Conservation (phyloP, 2,113 vertebrate genomes). For the Sorex fumeus region DNA sequence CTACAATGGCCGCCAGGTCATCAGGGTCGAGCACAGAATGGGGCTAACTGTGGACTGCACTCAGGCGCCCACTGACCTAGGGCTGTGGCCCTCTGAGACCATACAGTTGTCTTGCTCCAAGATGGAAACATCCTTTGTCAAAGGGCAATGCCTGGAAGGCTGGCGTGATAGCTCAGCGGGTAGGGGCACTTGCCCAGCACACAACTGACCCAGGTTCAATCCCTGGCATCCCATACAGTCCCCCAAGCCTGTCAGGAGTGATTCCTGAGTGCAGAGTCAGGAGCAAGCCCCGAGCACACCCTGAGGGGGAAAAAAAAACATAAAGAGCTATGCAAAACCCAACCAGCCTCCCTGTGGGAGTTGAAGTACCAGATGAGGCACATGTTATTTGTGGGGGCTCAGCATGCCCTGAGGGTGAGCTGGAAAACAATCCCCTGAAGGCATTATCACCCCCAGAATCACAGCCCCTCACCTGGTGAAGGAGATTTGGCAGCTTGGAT, state of each 20-base stretch:
- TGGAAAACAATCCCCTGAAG: not conserved
- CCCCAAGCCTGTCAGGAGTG: no score
- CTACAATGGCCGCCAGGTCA: not conserved
- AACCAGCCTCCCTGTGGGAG: not conserved
- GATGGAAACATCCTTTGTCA: not conserved
- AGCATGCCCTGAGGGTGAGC: not conserved
- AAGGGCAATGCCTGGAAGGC: not conserved
- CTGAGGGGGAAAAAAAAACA: no score
- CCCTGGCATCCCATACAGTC: no score
- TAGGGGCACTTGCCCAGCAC: no score
- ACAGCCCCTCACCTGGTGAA: constrained; percentile 12
- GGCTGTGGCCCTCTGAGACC: not conserved
- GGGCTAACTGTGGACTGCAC: not conserved
- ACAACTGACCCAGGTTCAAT: no score
- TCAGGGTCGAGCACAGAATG: not conserved
- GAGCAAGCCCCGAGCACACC: no score
- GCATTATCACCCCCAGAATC: not conserved
- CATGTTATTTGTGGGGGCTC: not conserved
- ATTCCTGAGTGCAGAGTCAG: no score
- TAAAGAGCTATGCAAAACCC: not conserved
- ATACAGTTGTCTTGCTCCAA: not conserved
- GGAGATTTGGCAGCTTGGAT: not conserved
- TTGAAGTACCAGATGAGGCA: not conserved
- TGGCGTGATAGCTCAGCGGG: no score
- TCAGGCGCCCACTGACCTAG: not conserved